Evolutionary conservation across 2,113 vertebrate genomes (phyloP).

Genomic region (Xenopus laevis): DNA sequence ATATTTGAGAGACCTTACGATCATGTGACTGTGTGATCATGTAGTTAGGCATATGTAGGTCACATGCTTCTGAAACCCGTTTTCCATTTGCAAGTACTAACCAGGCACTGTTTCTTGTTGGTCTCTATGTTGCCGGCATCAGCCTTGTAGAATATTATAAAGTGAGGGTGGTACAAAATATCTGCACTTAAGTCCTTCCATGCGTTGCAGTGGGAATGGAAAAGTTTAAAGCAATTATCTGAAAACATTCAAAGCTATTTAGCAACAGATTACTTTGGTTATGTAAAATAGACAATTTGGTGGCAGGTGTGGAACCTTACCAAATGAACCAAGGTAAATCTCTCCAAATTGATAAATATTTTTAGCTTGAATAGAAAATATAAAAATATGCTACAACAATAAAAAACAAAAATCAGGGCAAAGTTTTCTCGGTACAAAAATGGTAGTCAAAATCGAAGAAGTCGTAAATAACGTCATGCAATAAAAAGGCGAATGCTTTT

Average conservation of each 20-base stretch:
- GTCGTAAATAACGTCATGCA: constrained; percentile 65
- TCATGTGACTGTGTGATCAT: background rate
- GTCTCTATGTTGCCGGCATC: no score
- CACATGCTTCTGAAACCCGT: background rate
- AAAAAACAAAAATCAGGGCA: no score
- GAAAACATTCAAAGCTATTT: background rate
- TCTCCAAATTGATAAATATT: no score
- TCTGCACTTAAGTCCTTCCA: constrained; percentile 4
- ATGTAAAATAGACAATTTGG: no score
- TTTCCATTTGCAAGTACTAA: background rate
- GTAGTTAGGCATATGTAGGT: background rate
- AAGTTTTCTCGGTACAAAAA: constrained; percentile 55
- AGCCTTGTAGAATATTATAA: no score
- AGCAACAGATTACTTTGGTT: background rate
- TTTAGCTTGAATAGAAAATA: no score
- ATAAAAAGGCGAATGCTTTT: constrained; percentile 77
- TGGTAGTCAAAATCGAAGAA: constrained; percentile 64
- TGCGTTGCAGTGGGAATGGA: constrained; percentile 7
- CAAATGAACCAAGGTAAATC: no score
- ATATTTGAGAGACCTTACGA: background rate
- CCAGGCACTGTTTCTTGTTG: no score
- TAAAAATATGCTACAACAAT: no score
- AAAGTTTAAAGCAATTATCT: constrained; percentile 1
- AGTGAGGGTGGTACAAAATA: no score
- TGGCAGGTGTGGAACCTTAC: no score